Base-by-base conservation (phyloP, 2,113 vertebrate genomes). In the Phyllopteryx taeniolatus region DNA sequence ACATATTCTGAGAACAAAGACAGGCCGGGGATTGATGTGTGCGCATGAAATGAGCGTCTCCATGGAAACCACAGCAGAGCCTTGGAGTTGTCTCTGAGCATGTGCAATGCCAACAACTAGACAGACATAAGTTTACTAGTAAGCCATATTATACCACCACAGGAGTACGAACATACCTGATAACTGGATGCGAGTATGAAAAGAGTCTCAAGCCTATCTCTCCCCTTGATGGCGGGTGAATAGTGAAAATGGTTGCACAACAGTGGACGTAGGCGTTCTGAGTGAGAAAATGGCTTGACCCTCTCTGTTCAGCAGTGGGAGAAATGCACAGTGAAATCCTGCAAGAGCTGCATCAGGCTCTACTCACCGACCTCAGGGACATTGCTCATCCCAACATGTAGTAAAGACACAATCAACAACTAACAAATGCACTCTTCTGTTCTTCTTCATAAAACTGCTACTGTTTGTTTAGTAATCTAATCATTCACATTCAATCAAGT, bases 351-450 rank as follows among this genome's bases (percentile, higher is more conserved):
- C 14, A 70, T 86, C 76, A 71, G 80, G 53, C 75, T 75, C 44
- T 51, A 82, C 70, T 87, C 80, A 47, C 63, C 43, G 15, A 46
- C 71, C 86, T 78, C 78, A 33, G 85, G 85, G 83, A 35, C 83
- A 83, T 83, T 80, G 65, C 88, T 83, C 83, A 86, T 89, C 86
- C 63, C 67, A 67, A 86, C 88, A 86, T 61, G 77, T 78, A 65
- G 71, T 73, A 81, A 80, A 66, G 12, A 75, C 59, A 73, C 73
- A 56, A 79, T 74, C 75, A 8, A 33, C 67, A 77, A 73, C 4
- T 54, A 39, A 39, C 31, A 44, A 64, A 3, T 27, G 8, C 10
- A n/a, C 12, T 59, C n/a, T 1, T 35, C 5, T 9, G 8, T 0
- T 31, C 65, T 10, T 20, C 5, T 31, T 49, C 44, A 17, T 0